A percentile compares a stretch with the other conserved stretches of the same genome.
Conservation (phyloP, 2,888 invertebrate genomes). For the Stictocephala bisonia region DNA sequence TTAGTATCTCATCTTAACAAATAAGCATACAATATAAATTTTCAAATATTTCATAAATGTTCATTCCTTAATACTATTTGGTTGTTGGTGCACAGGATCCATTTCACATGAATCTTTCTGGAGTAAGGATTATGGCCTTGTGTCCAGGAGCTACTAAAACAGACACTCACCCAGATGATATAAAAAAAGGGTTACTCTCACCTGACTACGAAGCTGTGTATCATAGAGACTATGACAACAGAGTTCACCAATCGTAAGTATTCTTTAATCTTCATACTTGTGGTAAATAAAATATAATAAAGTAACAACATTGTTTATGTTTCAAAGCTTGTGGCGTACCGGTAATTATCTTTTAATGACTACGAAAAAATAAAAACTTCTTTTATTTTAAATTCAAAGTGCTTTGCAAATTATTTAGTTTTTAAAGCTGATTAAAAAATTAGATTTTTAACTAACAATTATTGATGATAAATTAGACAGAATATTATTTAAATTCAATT, state of each 20-base stretch:
- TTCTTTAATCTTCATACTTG: neutral
- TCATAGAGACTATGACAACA: slow-evolving; percentile 75
- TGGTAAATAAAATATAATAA: neutral
- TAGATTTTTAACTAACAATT: no score
- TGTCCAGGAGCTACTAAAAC: slow-evolving; percentile 78
- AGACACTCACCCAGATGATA: slow-evolving; percentile 72
- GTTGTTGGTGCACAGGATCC: slow-evolving; percentile 70
- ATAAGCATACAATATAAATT: neutral
- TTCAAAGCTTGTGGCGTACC: no score
- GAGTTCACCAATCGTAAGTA: slow-evolving; percentile 73
- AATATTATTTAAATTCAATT: no score
- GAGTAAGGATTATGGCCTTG: slow-evolving; percentile 76
- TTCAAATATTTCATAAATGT: neutral
- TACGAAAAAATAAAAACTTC: no score
- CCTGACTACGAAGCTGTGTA: slow-evolving; percentile 79
- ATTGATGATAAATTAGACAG: no score
- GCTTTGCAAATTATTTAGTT: no score
- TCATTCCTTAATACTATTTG: no score
- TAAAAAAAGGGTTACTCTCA: slow-evolving; percentile 77
- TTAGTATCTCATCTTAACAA: neutral
- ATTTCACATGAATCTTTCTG: slow-evolving; percentile 78
- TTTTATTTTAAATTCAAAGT: no score
- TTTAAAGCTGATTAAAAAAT: no score
- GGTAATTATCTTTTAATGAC: no score
- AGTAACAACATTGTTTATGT: neutral